These are phyloP conservation scores for Oscheius sp. DNA, from an alignment of 2,888 invertebrate species.

Conservation along the genomic window DNA sequence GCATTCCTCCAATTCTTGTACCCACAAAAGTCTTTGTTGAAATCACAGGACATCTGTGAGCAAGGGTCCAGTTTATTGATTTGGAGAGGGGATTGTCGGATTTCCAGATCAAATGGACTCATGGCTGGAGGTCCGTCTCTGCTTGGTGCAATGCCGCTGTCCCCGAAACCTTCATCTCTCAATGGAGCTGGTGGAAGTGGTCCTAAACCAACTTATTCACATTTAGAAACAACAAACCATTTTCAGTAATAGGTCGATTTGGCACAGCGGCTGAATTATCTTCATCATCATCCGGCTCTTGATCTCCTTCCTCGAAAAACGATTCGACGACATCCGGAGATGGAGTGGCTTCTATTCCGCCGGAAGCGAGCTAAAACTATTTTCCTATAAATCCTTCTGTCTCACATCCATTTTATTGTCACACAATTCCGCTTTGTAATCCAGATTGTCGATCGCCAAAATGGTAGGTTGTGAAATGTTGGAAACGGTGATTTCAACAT, in stretches of 20 bases:
- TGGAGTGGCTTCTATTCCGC: conserved; percentile 19
- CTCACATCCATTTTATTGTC: conserved; percentile 37
- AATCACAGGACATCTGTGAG: conserved; percentile 55
- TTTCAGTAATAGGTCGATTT: conserved; percentile 2
- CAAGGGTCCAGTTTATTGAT: conserved; percentile 42
- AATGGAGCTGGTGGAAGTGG: neutral
- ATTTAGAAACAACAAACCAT: neutral
- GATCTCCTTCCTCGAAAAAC: conserved; percentile 32
- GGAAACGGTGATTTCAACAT: conserved; percentile 58
- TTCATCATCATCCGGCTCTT: conserved; percentile 18
- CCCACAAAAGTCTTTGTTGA: conserved; percentile 53
- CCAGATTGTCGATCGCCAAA: conserved; percentile 61
- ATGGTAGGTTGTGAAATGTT: conserved; percentile 57
- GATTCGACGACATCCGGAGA: conserved; percentile 32
- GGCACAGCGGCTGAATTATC: conserved; percentile 11
- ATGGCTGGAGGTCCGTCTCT: conserved; percentile 30
- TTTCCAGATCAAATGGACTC: conserved; percentile 27
- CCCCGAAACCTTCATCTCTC: neutral
- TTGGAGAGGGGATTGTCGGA: conserved; percentile 36
- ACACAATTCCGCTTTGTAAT: conserved; percentile 59
- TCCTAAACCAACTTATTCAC: neutral
- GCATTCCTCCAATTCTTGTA: conserved; percentile 56
- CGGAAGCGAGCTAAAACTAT: neutral
- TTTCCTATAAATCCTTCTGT: neutral
- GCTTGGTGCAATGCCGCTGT: neutral